These are phyloP conservation scores for Tachina fera DNA, from an alignment of 2,888 invertebrate genomes.

Conservation along the genomic window DNA sequence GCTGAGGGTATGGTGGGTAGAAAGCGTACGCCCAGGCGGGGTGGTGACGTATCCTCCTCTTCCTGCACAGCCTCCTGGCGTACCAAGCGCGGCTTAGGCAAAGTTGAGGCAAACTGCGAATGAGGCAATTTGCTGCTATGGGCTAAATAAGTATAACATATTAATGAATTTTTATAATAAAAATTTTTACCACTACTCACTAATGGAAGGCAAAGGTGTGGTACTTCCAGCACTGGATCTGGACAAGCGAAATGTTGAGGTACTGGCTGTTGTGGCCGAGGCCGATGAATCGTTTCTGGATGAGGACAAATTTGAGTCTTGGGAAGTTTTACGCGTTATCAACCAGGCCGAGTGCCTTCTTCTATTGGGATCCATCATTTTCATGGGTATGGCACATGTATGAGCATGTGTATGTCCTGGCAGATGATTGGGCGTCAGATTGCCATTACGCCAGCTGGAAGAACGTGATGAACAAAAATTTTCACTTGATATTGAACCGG, in stretches of 20 bases:
- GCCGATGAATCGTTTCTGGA: slow-evolving; percentile 96
- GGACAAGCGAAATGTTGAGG: slow-evolving; percentile 94
- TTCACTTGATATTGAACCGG: slow-evolving; percentile 93
- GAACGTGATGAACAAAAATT: slow-evolving; percentile 95
- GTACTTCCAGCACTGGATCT: slow-evolving; percentile 89
- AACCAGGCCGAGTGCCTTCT: slow-evolving; percentile 94
- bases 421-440: slow-evolving; percentile 81
- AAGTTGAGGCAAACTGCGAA: slow-evolving; percentile 72
- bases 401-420: slow-evolving; percentile 80
- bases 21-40: slow-evolving; percentile 85
- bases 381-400: slow-evolving; percentile 88
- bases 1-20: slow-evolving; percentile 90
- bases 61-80: slow-evolving; percentile 92
- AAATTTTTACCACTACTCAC: slow-evolving; percentile 69
- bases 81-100: slow-evolving; percentile 88
- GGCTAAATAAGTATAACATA: slow-evolving; percentile 73
- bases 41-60: slow-evolving; percentile 85
- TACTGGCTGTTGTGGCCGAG: slow-evolving; percentile 94
- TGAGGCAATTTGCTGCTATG: slow-evolving; percentile 79
- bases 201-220: slow-evolving; percentile 82
- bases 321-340: slow-evolving; percentile 95
- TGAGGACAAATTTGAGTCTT: slow-evolving; percentile 95
- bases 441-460: slow-evolving; percentile 92
- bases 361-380: slow-evolving; percentile 87
- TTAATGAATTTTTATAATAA: background rate